Evolutionary conservation across 1,140 invertebrate genomes (phyloP), one percentile per base, ranked within the genome.

Genomic region (Procambarus clarkii): DNA sequence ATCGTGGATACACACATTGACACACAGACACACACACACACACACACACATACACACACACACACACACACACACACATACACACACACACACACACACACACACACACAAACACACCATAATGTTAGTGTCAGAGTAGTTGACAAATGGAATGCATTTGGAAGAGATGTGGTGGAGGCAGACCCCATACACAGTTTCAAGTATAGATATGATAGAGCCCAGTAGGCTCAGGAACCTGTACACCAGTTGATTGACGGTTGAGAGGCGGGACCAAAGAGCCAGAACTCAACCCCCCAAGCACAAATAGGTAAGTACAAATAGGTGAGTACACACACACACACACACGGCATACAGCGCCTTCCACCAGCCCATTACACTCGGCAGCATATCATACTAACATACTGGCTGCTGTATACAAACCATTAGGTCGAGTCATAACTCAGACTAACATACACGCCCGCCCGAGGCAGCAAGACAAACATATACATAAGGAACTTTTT

Each of bases 341-440:
- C 71, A 44, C 69, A 34, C 71, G 11, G 9, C 46, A 45, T 13
- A 50, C 76, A 45, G 15, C 54, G 74, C 85, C 85, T 87, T 87
- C 71, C 50, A 78, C 48, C 85, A 89, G 79, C 80, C 79, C 87
- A 89, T 89, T 89, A 74, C 79, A 81, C 80, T 48, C 64, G 60
- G 60, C 87, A 76, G 74, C 87, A 81, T 24, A 71, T 89, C 87
- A 89, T 89, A 82, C 79, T 82, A 89, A 89, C 87, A 82, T 89
- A 89, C 79, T 82, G 80, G 79, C 58, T 74, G 69, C 87, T 89
- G 87, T 89, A 89, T 89, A 89, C 87, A 89, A 89, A 89, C 87
- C 87, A 89, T 89, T 89, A 89, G 87, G 58, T 81, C 80, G 54
- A 50, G 45, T 45, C 80, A 89, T 89, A 81, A 81, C 80, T 89